A percentile compares a stretch with the other conserved stretches of the same genome.
phyloP scores from a whole-genome alignment of 2,797 vertebrate species.

The Garrulus glandarius region DNA sequence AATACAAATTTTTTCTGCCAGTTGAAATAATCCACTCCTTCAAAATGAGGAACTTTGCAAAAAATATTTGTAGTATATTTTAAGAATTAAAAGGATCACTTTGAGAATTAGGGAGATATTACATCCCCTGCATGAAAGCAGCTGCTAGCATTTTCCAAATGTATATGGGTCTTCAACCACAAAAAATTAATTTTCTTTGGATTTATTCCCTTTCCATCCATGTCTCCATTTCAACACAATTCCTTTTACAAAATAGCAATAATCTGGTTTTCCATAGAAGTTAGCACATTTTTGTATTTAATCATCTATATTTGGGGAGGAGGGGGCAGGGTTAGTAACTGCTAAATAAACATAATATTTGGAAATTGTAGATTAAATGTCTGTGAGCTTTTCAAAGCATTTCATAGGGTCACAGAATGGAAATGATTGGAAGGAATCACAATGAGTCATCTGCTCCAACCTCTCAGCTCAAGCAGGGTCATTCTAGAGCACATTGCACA shows the following conservation, averaged over 20 bases:
- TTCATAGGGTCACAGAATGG: not conserved
- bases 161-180: not conserved
- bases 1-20: not conserved
- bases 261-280: not conserved
- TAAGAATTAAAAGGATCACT: not conserved
- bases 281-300: not conserved
- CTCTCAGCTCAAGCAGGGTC: not conserved
- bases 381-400: not conserved
- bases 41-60: not conserved
- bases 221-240: not conserved
- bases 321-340: not conserved
- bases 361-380: not conserved
- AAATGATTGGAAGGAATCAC: not conserved
- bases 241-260: not conserved
- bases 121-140: not conserved
- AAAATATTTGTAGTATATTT: not conserved
- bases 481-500: not conserved
- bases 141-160: not conserved
- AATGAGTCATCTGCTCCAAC: not conserved
- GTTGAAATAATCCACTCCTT: not conserved
- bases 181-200: not conserved
- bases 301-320: not conserved
- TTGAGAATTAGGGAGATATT: not conserved
- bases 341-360: not conserved
- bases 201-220: not conserved